Conservation (phyloP, 2,797 vertebrate species). For the Enteromius argenteus region DNA sequence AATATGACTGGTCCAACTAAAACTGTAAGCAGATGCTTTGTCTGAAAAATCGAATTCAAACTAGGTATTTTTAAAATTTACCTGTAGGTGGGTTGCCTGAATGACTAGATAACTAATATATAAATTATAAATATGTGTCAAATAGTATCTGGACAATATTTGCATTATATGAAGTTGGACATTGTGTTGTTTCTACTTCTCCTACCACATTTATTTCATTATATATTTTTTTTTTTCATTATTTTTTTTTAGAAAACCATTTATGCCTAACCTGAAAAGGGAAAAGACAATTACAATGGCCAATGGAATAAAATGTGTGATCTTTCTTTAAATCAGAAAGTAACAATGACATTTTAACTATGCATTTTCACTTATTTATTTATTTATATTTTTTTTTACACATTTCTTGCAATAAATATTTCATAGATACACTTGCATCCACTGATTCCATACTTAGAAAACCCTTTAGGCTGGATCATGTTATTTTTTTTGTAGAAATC, state of each 20-base stretch:
- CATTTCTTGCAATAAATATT: background rate
- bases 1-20: constrained; percentile 20
- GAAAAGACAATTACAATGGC: too few species aligned
- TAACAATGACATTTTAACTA: background rate
- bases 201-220: too few species aligned
- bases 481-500: background rate
- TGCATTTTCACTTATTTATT: background rate
- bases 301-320: background rate
- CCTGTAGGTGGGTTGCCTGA: background rate
- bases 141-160: background rate
- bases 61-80: background rate
- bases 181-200: background rate
- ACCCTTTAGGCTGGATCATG: background rate
- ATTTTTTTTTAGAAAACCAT: too few species aligned
- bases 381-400: background rate
- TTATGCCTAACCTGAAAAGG: too few species aligned
- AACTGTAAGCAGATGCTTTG: background rate
- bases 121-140: background rate
- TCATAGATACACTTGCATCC: background rate
- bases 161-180: background rate
- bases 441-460: background rate
- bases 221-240: too few species aligned
- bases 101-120: background rate
- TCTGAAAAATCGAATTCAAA: constrained; percentile 8
- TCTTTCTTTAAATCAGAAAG: background rate